Conservation (phyloP, 2,888 invertebrate species). For the Calameuta idolon region DNA sequence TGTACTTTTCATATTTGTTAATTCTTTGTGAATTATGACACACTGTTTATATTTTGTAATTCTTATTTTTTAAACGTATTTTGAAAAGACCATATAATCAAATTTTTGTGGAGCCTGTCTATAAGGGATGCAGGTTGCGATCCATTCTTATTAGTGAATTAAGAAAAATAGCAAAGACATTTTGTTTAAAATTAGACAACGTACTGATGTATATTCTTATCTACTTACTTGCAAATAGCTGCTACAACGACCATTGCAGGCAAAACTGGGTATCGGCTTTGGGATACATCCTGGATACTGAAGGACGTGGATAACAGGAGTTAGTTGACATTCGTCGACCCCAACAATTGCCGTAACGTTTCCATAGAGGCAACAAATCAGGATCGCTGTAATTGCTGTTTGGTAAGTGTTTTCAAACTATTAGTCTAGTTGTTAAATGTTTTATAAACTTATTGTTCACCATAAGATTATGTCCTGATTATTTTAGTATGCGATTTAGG, state of each 20-base stretch:
- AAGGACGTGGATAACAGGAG: conserved; percentile 91
- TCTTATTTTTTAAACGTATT: too few relatives aligned
- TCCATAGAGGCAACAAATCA: conserved; percentile 41
- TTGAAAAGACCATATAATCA: too few relatives aligned
- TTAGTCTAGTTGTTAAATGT: neutral
- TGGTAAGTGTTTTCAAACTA: conserved; percentile 41
- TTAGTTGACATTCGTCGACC: conserved; percentile 87
- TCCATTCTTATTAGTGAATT: too few relatives aligned
- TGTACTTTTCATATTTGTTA: too few relatives aligned
- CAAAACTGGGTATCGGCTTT: conserved; percentile 93
- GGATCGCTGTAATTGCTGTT: conserved; percentile 43
- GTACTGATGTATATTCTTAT: neutral
- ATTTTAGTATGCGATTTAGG: too few relatives aligned
- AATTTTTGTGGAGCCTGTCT: too few relatives aligned
- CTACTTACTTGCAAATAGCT: conserved; percentile 87
- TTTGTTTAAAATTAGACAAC: too few relatives aligned
- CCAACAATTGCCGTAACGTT: conserved; percentile 60
- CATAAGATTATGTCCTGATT: too few relatives aligned
- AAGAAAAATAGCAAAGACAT: too few relatives aligned
- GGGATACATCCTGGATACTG: conserved; percentile 93
- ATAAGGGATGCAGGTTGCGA: too few relatives aligned
- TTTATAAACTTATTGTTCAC: neutral
- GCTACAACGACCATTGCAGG: conserved; percentile 90
- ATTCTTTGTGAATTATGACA: too few relatives aligned
- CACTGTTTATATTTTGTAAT: too few relatives aligned